Evolutionary conservation across 2,797 vertebrate species (phyloP).

Genomic region (Bryconaethiops microstoma): DNA sequence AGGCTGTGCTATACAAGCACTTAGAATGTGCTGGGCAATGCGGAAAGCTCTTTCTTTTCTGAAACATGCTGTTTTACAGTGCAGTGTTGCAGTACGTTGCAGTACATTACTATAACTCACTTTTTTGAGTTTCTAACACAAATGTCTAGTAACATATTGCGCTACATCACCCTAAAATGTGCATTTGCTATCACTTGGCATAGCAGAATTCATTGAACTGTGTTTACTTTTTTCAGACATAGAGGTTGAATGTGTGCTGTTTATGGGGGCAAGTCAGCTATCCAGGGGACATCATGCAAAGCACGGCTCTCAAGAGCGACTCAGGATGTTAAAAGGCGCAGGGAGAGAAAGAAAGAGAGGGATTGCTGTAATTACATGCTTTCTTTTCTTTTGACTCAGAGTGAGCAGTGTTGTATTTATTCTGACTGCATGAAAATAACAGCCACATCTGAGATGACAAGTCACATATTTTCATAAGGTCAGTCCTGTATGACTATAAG

Average conservation of each 20-base stretch:
- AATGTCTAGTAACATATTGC: neutral
- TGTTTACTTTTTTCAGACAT: neutral
- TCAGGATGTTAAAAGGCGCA: conserved; percentile 15
- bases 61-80: neutral
- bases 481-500: conserved; percentile 64
- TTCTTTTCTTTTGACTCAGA: conserved; percentile 49
- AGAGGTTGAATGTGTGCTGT: neutral
- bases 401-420: conserved; percentile 23
- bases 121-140: neutral
- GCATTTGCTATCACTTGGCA: neutral
- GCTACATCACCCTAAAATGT: neutral
- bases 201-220: too few relatives aligned
- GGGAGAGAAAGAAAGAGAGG: neutral
- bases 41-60: neutral
- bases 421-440: conserved; percentile 48
- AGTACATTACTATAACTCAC: neutral
- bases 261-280: neutral
- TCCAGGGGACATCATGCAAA: conserved; percentile 3
- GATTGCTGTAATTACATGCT: conserved; percentile 36
- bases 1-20: conserved; percentile 19
- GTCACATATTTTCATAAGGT: conserved; percentile 68
- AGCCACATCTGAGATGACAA: conserved; percentile 54
- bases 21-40: conserved; percentile 25
- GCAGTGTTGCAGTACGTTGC: neutral
- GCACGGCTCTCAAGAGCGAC: neutral